These are phyloP conservation scores for Epinephelus moara DNA, from an alignment of 2,113 vertebrate genomes.

Conservation along the genomic window DNA sequence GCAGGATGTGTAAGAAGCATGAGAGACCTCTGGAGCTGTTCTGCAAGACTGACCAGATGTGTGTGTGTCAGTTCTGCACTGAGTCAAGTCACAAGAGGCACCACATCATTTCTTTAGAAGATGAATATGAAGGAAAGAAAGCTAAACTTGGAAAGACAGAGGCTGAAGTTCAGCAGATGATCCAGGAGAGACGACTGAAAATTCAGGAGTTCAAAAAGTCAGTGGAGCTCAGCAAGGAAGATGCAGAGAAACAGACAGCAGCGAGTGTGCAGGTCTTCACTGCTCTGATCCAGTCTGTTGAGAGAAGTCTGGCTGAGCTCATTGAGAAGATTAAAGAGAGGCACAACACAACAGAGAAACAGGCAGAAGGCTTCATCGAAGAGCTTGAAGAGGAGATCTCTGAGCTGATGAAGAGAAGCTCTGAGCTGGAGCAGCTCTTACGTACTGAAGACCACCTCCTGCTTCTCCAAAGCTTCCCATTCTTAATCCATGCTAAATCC, in stretches of 20 bases:
- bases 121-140: background rate
- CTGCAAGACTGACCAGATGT: conserved; percentile 22
- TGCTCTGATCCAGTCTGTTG: background rate
- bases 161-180: background rate
- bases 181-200: background rate
- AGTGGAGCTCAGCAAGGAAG: background rate
- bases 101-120: background rate
- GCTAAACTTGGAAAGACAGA: background rate
- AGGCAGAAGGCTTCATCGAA: conserved; percentile 6
- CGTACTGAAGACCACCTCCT: background rate
- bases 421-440: conserved; percentile 11
- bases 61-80: conserved; percentile 1
- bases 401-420: conserved; percentile 1
- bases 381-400: conserved; percentile 27
- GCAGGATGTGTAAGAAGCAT: conserved; percentile 15
- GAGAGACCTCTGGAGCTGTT: background rate
- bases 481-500: background rate
- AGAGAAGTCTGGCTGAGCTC: conserved; percentile 1
- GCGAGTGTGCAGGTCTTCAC: background rate
- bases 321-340: background rate
- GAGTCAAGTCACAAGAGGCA: background rate
- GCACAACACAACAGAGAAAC: conserved; percentile 3
- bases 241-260: background rate
- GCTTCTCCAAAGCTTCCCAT: background rate
- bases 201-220: background rate